These are phyloP conservation scores for Axinella damicornis DNA, from an alignment of 37 sponge, comb jelly and placozoan genomes.

Conservation along the genomic window DNA sequence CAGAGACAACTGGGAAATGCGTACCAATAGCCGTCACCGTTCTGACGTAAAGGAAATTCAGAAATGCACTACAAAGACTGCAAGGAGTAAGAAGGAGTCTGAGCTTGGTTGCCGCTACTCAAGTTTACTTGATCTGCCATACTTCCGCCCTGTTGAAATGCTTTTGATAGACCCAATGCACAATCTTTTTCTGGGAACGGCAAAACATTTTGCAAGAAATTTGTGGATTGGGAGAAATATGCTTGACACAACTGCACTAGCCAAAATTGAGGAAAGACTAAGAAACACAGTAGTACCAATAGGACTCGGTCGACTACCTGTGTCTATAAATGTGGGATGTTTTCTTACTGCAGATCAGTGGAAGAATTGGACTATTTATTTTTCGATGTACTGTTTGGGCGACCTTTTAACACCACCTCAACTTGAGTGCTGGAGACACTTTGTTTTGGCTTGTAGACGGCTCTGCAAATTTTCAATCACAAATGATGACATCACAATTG, in stretches of 20 bases:
- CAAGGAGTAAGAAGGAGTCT: conserved; percentile 8
- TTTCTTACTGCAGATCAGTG: conserved; percentile 27
- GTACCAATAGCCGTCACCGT: conserved; percentile 16
- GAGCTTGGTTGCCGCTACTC: conserved; percentile 45
- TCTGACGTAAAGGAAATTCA: conserved; percentile 13
- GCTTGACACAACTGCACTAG: background rate
- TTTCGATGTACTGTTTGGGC: conserved; percentile 25
- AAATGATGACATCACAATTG: conserved; percentile 9
- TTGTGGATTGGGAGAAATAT: conserved; percentile 33
- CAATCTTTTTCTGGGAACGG: conserved; percentile 39
- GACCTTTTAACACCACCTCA: conserved; percentile 45
- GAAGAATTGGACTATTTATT: conserved; percentile 32
- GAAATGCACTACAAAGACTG: conserved; percentile 9
- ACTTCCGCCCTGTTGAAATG: conserved; percentile 36
- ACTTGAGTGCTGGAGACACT: conserved; percentile 55
- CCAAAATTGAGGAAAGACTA: background rate
- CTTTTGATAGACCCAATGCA: conserved; percentile 60
- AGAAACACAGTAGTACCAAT: background rate
- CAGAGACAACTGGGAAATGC: conserved; percentile 16
- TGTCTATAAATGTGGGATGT: too few species aligned
- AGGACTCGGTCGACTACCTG: conserved; percentile 10
- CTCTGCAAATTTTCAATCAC: conserved; percentile 18
- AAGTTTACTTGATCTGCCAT: conserved; percentile 27
- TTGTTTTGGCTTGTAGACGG: conserved; percentile 61
- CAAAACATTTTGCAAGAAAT: conserved; percentile 27